Base-by-base conservation (phyloP, 2,888 invertebrate genomes). In the Therioaphis trifolii region DNA sequence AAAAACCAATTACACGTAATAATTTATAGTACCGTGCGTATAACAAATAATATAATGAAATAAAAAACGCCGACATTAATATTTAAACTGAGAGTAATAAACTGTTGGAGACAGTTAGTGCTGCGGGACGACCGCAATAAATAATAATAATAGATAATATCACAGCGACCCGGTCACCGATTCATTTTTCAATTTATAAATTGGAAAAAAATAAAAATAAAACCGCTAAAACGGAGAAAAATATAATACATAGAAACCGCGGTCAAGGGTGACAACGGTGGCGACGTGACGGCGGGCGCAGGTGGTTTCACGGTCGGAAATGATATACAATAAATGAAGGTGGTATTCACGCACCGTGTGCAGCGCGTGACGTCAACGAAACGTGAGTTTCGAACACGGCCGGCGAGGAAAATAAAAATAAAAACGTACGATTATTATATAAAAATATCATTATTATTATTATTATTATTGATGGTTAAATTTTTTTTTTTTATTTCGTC, bases 311-410 rank as follows among this genome's bases (percentile, higher is more conserved):
- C 58, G 58, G 14, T 61, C 58, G 58, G 24, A 24, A 27, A 61
- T 27, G 27, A 12, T 24, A 24, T 24, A n/a, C n/a, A n/a, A n/a
- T n/a, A 27, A 24, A 61, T 24, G 52, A 52, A 18, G 58, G 9
- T 24, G 18, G 18, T 43, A 78, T 78, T 63, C 40, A 35, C 0
- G 18, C 29, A 43, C 24, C 24, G 35, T 43, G n/a, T n/a, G n/a
- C n/a, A 35, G 52, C 29, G 46, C 35, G 63, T 80, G 80, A 80
- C 80, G 58, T 80, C 80, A 80, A 15, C 35, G 24, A 72, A 72
- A 80, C 72, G 80, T 80, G 49, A 80, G 58, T 80, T 58, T 80
- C 61, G 9, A 18, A 43, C 35, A 66, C 21, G 15, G 12, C 15
- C 15, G 63, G 52, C 27, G 9, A 52, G n/a, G 9, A 61, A 24